phyloP scores from a whole-genome alignment of 2,113 vertebrate genomes.

The Carlito syrichta region DNA sequence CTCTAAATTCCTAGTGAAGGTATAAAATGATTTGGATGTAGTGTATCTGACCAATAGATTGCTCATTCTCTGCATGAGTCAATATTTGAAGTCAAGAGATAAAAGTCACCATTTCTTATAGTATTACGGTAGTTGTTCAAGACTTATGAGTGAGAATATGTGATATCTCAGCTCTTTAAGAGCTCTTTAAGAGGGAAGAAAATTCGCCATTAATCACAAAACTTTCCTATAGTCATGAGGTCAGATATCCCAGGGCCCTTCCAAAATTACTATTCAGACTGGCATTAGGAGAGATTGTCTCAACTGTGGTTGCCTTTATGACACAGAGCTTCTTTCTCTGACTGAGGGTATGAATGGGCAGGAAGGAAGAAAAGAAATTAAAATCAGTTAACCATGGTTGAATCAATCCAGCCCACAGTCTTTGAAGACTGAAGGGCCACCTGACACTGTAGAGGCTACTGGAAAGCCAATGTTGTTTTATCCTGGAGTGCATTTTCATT shows the following conservation, averaged over 20 bases:
- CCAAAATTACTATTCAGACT: constrained; percentile 9
- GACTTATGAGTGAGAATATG: too few relatives aligned
- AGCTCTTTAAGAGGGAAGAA: too few relatives aligned
- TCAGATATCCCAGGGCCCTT: not conserved
- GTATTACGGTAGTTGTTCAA: too few relatives aligned
- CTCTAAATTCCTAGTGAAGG: not conserved
- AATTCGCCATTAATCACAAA: constrained; percentile 42
- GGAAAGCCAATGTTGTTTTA: not conserved
- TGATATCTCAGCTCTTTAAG: too few relatives aligned
- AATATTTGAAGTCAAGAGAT: constrained; percentile 64
- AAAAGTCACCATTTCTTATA: too few relatives aligned
- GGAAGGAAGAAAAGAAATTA: not conserved
- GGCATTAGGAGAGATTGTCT: not conserved
- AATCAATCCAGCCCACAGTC: not conserved
- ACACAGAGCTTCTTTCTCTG: not conserved
- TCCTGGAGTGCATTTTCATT: not conserved
- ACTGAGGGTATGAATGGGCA: not conserved
- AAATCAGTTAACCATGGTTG: not conserved
- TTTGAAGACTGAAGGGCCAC: not conserved
- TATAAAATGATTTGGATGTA: constrained; percentile 6
- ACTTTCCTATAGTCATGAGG: constrained; percentile 25
- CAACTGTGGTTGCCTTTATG: constrained; percentile 38
- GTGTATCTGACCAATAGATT: constrained; percentile 42
- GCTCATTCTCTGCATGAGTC: constrained; percentile 58
- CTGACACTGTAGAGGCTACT: not conserved